phyloP scores from a whole-genome alignment of 2,113 vertebrate species.

The Anoura caudifer region DNA sequence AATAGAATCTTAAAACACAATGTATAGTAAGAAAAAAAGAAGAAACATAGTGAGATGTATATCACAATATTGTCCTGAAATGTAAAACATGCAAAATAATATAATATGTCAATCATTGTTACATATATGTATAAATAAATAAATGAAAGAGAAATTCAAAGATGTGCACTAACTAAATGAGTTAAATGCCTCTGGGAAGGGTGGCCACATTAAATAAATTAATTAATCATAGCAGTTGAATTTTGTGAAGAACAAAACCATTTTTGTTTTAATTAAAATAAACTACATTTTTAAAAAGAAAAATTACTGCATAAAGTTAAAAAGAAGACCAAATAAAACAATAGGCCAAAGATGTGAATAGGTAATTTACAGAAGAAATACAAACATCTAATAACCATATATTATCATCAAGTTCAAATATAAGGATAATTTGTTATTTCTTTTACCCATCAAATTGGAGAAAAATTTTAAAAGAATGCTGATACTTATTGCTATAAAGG shows the following conservation, averaged over 20 bases:
- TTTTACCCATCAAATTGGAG: not conserved
- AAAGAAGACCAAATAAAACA: not conserved
- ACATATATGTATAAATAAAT: not conserved
- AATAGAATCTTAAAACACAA: not conserved
- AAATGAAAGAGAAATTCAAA: not conserved
- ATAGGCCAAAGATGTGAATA: not conserved
- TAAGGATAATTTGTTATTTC: not conserved
- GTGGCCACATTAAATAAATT: not conserved
- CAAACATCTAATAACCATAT: not conserved
- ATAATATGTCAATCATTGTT: not conserved
- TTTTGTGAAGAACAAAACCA: not conserved
- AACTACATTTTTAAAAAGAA: not conserved
- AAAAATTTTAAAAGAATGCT: not conserved
- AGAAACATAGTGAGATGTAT: not conserved
- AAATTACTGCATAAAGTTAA: not conserved
- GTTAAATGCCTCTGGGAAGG: not conserved
- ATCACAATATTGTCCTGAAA: not conserved
- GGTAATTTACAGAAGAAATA: not conserved
- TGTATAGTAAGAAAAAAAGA: not conserved
- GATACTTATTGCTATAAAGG: not conserved
- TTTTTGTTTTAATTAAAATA: not conserved
- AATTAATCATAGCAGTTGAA: not conserved
- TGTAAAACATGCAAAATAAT: not conserved
- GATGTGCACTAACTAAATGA: not conserved
- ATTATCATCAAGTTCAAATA: not conserved